Conservation (phyloP, 2,888 invertebrate species). For the Zeuzera pyrina region DNA sequence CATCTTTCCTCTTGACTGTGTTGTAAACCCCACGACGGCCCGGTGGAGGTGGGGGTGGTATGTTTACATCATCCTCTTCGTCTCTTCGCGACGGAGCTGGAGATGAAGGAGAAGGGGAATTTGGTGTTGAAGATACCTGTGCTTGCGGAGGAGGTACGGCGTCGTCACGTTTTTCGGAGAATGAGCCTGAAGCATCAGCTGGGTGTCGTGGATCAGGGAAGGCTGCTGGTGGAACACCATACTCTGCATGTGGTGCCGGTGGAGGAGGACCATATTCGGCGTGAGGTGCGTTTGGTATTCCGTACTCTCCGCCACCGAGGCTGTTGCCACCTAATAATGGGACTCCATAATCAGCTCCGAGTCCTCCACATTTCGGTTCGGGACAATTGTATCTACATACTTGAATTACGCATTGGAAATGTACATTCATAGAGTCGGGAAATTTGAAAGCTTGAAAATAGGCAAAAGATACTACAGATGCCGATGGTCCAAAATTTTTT, state of each 20-base stretch:
- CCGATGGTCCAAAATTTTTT: conserved; percentile 95
- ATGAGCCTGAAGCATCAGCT: conserved; percentile 85
- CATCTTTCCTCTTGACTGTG: conserved; percentile 88
- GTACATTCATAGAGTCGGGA: conserved; percentile 97
- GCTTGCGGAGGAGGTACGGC: conserved; percentile 87
- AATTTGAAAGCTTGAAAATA: conserved; percentile 98
- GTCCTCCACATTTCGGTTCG: conserved; percentile 88
- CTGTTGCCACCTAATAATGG: conserved; percentile 76
- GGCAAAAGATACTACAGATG: conserved; percentile 94
- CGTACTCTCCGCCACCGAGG: conserved; percentile 76
- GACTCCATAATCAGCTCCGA: conserved; percentile 78
- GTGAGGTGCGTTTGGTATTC: conserved; percentile 65
- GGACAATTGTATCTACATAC: conserved; percentile 95
- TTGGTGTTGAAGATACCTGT: conserved; percentile 83
- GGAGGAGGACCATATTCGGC: conserved; percentile 83
- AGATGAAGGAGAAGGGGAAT: conserved; percentile 68
- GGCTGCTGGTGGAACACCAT: conserved; percentile 83
- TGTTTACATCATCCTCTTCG: conserved; percentile 77
- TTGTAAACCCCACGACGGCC: conserved; percentile 85
- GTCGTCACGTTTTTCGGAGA: conserved; percentile 86
- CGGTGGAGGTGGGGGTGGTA: conserved; percentile 89
- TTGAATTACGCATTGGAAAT: conserved; percentile 97
- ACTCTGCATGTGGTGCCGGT: conserved; percentile 76
- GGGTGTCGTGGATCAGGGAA: conserved; percentile 92
- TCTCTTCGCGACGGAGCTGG: conserved; percentile 71